Evolutionary conservation across 2,113 vertebrate species (phyloP), one percentile per base, ranked within the genome.

Genomic region (Bucco capensis): DNA sequence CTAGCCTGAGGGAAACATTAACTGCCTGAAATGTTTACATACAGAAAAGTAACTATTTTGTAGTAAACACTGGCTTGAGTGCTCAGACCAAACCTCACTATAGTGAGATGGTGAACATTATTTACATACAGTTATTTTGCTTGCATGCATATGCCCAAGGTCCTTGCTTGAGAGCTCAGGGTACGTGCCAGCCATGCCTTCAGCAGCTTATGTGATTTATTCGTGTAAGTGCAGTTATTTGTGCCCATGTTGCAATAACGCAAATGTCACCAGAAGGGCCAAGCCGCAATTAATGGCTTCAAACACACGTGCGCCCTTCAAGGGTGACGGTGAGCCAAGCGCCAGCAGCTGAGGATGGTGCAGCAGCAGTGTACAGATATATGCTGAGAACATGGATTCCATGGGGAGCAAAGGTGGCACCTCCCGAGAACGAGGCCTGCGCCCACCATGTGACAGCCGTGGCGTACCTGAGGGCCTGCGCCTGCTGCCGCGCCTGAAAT

Each of bases 301-400:
- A 23, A 77, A 50, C 71, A 60, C 13, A 33, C 15, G 4, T 38
- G 49, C 4, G 13, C 40, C 69, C 69, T 47, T n/a, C 6, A 16
- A 30, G 50, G 35, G 40, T 7, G 47, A 11, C 0, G 12, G 13
- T 18, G 57, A 47, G 22, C 5, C 14, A 5, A 33, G 35, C 7
- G 5, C 19, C 27, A 3, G 69, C 27, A 6, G 57, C 57, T 10
- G 73, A 15, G 73, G 33, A 5, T 21, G 4, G 38, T 5, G 19
- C 5, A 49, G 46, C 82, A 51, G 62, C 50, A 1, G 56, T 1
- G 50, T 15, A 6, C 49, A 53, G 57, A 23, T 35, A 50, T 6
- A 49, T 3, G 1, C 28, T 2, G 4, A 27, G 31, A 38, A 51
- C 11, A 5, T 1, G 67, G 33, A 6, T 9, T 38, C 33, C 3